A percentile compares a stretch with the other conserved stretches of the same genome.
Evolutionary conservation across 2,113 vertebrate species (phyloP).

Genomic region (Leucoraja erinaceus): DNA sequence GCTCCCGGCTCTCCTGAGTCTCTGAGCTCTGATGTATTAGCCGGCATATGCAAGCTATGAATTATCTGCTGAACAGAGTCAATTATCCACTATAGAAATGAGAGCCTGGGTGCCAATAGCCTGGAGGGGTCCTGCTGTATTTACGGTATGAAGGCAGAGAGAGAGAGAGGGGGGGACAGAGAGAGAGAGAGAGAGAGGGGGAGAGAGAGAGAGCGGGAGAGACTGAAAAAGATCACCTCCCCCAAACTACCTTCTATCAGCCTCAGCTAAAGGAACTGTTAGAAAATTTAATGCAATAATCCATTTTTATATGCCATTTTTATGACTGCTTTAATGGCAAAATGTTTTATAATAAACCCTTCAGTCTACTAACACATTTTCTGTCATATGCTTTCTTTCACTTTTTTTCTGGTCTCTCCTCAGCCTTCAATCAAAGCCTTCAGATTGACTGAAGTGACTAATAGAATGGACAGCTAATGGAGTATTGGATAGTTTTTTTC

Average conservation of each 20-base stretch:
- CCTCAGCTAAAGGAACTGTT: slow-evolving; percentile 49
- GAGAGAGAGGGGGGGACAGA: slow-evolving; percentile 44
- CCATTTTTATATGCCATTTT: slow-evolving; percentile 59
- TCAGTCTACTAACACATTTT: slow-evolving; percentile 57
- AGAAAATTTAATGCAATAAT: slow-evolving; percentile 61
- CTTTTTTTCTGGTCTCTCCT: slow-evolving; percentile 57
- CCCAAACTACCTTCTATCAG: slow-evolving; percentile 40
- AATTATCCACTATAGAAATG: slow-evolving; percentile 98
- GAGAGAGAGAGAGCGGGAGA: slow-evolving; percentile 43
- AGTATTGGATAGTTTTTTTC: slow-evolving; percentile 62
- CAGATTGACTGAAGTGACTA: slow-evolving; percentile 69
- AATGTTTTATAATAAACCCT: slow-evolving; percentile 52
- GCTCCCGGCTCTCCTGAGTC: slow-evolving; percentile 68
- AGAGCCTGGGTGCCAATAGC: slow-evolving; percentile 83
- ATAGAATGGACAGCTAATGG: slow-evolving; percentile 74
- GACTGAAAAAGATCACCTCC: slow-evolving; percentile 42
- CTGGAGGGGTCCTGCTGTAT: slow-evolving; percentile 80
- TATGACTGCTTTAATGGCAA: slow-evolving; percentile 50
- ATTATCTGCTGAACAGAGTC: slow-evolving; percentile 98
- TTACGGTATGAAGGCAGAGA: slow-evolving; percentile 80
- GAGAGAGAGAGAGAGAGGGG: slow-evolving; percentile 41
- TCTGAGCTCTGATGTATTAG: slow-evolving; percentile 86
- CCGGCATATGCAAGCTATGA: slow-evolving; percentile 99
- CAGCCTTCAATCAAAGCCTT: slow-evolving; percentile 60
- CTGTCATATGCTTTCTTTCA: slow-evolving; percentile 49